A percentile compares a stretch with the other conserved stretches of the same genome.
phyloP scores from a whole-genome alignment of 1,140 invertebrate species.

The Trissolcus basalis region DNA sequence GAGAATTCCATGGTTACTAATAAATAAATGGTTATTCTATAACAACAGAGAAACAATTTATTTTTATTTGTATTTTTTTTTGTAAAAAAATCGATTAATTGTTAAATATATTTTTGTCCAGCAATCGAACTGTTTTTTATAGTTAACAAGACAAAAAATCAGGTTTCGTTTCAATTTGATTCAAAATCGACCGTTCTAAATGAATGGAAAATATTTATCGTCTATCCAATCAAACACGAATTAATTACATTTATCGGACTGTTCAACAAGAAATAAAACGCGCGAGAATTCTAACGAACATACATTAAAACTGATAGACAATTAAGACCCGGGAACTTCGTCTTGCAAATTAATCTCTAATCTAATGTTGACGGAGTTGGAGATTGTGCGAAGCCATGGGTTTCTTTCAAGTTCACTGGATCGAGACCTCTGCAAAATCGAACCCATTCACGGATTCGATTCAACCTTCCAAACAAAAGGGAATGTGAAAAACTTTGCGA shows the following conservation, averaged over 20 bases:
- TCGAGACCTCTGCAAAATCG: conserved; percentile 5
- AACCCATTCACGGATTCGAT: too few species aligned
- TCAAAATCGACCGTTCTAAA: not conserved
- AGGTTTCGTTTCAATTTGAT: not conserved
- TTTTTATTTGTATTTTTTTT: too few species aligned
- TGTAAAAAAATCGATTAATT: too few species aligned
- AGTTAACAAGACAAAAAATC: too few species aligned
- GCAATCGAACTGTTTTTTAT: too few species aligned
- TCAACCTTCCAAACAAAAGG: too few species aligned
- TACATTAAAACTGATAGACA: conserved; percentile 5
- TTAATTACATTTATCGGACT: conserved; percentile 2
- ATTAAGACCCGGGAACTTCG: conserved; percentile 10
- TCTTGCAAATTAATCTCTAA: conserved; percentile 18
- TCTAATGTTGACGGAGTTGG: conserved; percentile 3
- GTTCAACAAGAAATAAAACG: not conserved
- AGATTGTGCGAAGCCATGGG: conserved; percentile 9
- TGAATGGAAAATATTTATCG: conserved; percentile 2
- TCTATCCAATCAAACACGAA: not conserved
- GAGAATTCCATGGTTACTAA: too few species aligned
- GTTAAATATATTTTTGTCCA: too few species aligned
- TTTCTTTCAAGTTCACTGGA: conserved; percentile 11
- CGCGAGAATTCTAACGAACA: not conserved
- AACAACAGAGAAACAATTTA: too few species aligned
- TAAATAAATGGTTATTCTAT: too few species aligned
- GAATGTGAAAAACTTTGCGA: too few species aligned